A percentile compares a stretch with the other conserved stretches of the same genome.
Conservation (phyloP, 2,113 vertebrate genomes). For the Tragelaphus imberbis region DNA sequence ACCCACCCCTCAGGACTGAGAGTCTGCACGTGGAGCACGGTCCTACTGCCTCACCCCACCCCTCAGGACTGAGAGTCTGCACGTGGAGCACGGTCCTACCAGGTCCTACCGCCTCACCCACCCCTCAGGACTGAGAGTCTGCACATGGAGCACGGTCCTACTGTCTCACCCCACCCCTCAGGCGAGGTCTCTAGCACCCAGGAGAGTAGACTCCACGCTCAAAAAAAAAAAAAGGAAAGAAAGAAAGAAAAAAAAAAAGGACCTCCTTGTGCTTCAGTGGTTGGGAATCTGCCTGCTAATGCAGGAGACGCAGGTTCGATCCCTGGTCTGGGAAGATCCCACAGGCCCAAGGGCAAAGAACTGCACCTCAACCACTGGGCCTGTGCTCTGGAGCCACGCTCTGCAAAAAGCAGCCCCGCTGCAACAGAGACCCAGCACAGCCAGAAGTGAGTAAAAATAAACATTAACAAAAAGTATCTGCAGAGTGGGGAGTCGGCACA, state of each 20-base stretch:
- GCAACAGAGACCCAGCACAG: accelerated
- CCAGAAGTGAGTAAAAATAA: accelerated
- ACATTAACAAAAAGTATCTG: accelerated
- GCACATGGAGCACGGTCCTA: too few relatives aligned
- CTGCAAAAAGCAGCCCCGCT: background rate
- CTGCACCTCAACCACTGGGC: accelerated
- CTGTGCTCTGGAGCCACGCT: accelerated
- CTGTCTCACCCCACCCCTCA: too few relatives aligned
- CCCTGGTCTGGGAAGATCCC: background rate
- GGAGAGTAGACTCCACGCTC: background rate
- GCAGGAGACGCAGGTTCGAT: background rate
- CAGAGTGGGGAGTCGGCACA: background rate
- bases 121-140: too few relatives aligned
- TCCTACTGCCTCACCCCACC: too few relatives aligned
- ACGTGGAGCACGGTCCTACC: too few relatives aligned
- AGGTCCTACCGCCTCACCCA: too few relatives aligned
- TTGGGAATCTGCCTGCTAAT: background rate
- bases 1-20: too few relatives aligned
- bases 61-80: too few relatives aligned
- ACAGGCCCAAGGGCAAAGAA: background rate
- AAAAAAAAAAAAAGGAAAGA: background rate
- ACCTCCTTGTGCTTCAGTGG: background rate
- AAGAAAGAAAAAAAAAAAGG: background rate
- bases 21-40: too few relatives aligned
- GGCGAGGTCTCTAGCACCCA: background rate